Conservation (phyloP, 2,888 invertebrate species). For the Volucella zonaria region DNA sequence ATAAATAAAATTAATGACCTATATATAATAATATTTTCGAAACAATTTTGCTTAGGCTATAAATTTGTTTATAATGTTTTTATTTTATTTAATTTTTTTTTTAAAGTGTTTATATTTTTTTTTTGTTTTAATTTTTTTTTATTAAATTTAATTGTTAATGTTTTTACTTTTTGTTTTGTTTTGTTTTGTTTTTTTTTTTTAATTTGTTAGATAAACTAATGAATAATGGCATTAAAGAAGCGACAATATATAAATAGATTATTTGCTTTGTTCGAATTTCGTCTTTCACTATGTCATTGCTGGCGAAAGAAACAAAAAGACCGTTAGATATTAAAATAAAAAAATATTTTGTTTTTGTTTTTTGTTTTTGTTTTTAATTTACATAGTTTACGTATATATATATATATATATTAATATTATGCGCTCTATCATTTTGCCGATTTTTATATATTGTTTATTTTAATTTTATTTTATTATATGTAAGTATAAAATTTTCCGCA, state of each 20-base stretch:
- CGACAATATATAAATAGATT: slow-evolving; percentile 59
- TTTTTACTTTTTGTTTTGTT: slow-evolving; percentile 60
- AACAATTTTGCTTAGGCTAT: slow-evolving; percentile 72
- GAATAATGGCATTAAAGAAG: slow-evolving; percentile 69
- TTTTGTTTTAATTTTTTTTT: slow-evolving; percentile 58
- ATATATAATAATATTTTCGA: slow-evolving; percentile 67
- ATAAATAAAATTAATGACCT: slow-evolving; percentile 69
- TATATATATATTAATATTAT: slow-evolving; percentile 59
- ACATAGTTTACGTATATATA: slow-evolving; percentile 71
- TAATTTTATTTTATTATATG: slow-evolving; percentile 70
- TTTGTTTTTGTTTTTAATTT: slow-evolving; percentile 40
- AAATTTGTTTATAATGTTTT: slow-evolving; percentile 69
- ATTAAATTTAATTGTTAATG: slow-evolving; percentile 70
- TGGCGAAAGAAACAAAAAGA: slow-evolving; percentile 45
- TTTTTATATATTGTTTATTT: slow-evolving; percentile 46
- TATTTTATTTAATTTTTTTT: slow-evolving; percentile 27
- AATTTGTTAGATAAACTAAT: slow-evolving; percentile 59
- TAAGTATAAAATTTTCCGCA: slow-evolving; percentile 79
- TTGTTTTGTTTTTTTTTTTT: slow-evolving; percentile 55
- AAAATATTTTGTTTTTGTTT: slow-evolving; percentile 30
- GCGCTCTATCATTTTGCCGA: slow-evolving; percentile 68
- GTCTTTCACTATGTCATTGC: slow-evolving; percentile 11
- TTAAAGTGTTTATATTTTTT: slow-evolving; percentile 68
- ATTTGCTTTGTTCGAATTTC: slow-evolving; percentile 48
- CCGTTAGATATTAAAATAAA: slow-evolving; percentile 44